Evolutionary conservation across 2,888 invertebrate species (phyloP).

Genomic region (Cantharis rustica): DNA sequence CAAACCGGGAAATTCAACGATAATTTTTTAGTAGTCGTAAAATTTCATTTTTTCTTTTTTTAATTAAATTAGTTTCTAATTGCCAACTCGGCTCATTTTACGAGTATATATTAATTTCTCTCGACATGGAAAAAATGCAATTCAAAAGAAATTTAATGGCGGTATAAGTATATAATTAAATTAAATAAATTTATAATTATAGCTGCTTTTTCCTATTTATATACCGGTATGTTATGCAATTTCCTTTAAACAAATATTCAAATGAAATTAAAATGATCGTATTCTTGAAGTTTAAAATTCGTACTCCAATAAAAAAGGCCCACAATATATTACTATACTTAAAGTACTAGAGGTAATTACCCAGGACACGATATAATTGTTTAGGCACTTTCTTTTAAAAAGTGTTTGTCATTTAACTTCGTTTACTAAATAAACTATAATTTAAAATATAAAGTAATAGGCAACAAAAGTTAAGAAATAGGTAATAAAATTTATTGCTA

Average conservation of each 20-base stretch:
- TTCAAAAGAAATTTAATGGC: background rate
- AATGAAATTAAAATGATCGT: background rate
- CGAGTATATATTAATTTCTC: background rate
- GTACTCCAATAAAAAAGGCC: background rate
- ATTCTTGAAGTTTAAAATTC: background rate
- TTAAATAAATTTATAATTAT: background rate
- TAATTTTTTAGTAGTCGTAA: background rate
- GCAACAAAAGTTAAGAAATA: background rate
- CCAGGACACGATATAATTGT: background rate
- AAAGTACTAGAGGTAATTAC: background rate
- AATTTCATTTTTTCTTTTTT: background rate
- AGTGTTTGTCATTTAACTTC: background rate
- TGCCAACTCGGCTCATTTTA: too few species aligned
- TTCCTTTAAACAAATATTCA: background rate
- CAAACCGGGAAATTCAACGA: background rate
- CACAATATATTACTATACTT: background rate
- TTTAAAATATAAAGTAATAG: background rate
- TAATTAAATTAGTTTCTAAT: background rate
- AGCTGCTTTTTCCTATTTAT: background rate
- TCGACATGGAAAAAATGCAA: background rate
- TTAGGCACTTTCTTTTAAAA: background rate
- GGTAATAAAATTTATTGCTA: background rate
- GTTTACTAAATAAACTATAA: background rate
- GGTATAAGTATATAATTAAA: background rate
- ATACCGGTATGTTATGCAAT: background rate